Percentiles rank a stretch among this genome's conserved stretches.
These are phyloP conservation scores for Dicyrtoma fusca DNA, from an alignment of 2,888 invertebrate species.

Conservation along the genomic window DNA sequence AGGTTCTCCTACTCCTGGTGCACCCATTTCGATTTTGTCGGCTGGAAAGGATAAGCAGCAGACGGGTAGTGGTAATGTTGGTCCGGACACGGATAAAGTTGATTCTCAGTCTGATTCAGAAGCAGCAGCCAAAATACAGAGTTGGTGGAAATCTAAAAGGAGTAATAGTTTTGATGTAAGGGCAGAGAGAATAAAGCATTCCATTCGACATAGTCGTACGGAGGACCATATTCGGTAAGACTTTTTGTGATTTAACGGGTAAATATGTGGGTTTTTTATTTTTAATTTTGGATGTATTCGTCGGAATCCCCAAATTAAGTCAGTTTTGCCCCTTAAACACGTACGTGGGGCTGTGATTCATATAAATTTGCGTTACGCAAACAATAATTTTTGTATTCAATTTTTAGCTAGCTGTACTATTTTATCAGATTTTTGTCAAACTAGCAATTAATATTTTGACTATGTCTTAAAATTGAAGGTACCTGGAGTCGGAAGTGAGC, in stretches of 20 bases:
- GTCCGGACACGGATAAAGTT: not conserved
- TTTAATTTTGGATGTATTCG: too few relatives aligned
- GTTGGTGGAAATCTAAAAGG: slow-evolving; percentile 51
- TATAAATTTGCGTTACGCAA: too few relatives aligned
- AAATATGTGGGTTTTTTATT: slow-evolving; percentile 14
- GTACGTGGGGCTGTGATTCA: too few relatives aligned
- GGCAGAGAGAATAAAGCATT: slow-evolving; percentile 49
- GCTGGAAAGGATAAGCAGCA: not conserved
- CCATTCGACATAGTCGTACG: slow-evolving; percentile 50
- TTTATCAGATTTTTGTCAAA: too few relatives aligned
- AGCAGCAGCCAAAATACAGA: slow-evolving; percentile 51
- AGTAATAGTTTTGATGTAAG: slow-evolving; percentile 39
- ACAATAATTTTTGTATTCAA: too few relatives aligned
- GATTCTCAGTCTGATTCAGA: slow-evolving; percentile 22
- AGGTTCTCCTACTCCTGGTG: not conserved
- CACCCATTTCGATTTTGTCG: not conserved
- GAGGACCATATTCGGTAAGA: slow-evolving; percentile 53
- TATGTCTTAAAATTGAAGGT: slow-evolving; percentile 62
- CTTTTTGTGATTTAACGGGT: not conserved
- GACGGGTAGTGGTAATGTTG: not conserved
- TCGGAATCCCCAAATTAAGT: too few relatives aligned
- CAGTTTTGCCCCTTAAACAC: too few relatives aligned
- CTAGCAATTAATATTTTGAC: too few relatives aligned
- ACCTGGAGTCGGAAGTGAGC: slow-evolving; percentile 81
- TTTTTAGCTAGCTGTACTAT: too few relatives aligned